Base-by-base conservation (phyloP, 2,113 vertebrate species). In the Ctenodactylus gundi region DNA sequence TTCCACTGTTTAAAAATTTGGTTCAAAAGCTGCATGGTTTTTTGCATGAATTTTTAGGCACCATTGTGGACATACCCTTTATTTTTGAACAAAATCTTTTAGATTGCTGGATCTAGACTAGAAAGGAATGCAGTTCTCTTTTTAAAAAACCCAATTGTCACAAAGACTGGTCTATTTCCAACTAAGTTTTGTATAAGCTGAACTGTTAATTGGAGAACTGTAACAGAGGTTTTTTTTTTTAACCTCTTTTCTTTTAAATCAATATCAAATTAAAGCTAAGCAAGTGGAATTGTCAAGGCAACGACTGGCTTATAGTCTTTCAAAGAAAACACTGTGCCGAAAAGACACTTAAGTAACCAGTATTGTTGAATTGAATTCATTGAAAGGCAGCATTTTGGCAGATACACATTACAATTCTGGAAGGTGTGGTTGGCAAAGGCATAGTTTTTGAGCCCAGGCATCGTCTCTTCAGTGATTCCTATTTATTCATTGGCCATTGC, bases 181-280 rank as follows among this genome's bases (percentile, higher is more conserved):
- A 8, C 58, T n/a, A 57, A 93, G 57, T 94, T 95, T 95, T 92
- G 78, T 96, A 68, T 95, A 77, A 87, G 67, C 85, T 77, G 82
- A 94, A 77, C 55, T 95, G 89, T 93, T 96, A 85, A 88, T 90
- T 96, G 92, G 80, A 90, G 90, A 96, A 93, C 7, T 29, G 27
- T 81, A 92, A 49, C 14, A 41, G 72, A 15, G 8, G 6, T 7
- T 23, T 39, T 34, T 51, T 29, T 15, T n/a, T 31, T 23, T 23
- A n/a, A 6, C 31, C 7, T 9, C 6, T 72, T 62, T 64, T 53
- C 29, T 94, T 85, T 94, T 89, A 96, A 96, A 95, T 97, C 91
- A 97, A 64, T 97, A 96, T 93, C 83, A 96, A 83, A 92, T 97
- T 96, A 96, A 97, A 70, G 76, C 80, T 85, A 93, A 93, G 93